A percentile compares a stretch with the other conserved stretches of the same genome.
These are phyloP conservation scores for Maconellicoccus hirsutus DNA, from an alignment of 1,140 invertebrate genomes.

Conservation along the genomic window DNA sequence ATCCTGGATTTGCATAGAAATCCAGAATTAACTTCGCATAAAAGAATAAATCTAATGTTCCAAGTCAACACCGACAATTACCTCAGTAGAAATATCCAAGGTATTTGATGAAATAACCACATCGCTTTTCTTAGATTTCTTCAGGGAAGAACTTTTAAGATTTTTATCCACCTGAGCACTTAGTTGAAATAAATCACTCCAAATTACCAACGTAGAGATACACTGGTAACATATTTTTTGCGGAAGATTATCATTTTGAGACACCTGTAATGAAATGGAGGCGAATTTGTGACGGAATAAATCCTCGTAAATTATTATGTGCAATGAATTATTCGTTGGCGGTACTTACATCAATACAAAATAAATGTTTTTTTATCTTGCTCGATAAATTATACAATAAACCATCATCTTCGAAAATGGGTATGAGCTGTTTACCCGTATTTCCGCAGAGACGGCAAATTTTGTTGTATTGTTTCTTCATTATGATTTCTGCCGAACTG, in stretches of 20 bases:
- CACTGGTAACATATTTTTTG: constrained; percentile 50
- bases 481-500: neutral
- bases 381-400: constrained; percentile 39
- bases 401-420: constrained; percentile 45
- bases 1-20: too few relatives aligned
- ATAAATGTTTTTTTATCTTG: constrained; percentile 47
- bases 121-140: too few relatives aligned
- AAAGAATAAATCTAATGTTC: too few relatives aligned
- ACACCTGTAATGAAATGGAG: constrained; percentile 36
- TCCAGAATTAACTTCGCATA: too few relatives aligned
- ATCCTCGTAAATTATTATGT: neutral
- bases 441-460: constrained; percentile 44
- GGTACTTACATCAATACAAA: constrained; percentile 34
- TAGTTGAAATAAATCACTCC: constrained; percentile 45
- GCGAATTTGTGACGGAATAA: neutral
- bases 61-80: too few relatives aligned
- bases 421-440: constrained; percentile 38
- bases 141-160: too few relatives aligned
- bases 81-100: too few relatives aligned
- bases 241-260: constrained; percentile 42
- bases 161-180: constrained; percentile 43
- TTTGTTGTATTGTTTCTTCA: neutral
- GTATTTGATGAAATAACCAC: too few relatives aligned
- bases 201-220: constrained; percentile 45
- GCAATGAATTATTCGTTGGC: neutral